A percentile compares a stretch with the other conserved stretches of the same genome.
Evolutionary conservation across 2,113 vertebrate species (phyloP).

Genomic region (Mobula birostris): DNA sequence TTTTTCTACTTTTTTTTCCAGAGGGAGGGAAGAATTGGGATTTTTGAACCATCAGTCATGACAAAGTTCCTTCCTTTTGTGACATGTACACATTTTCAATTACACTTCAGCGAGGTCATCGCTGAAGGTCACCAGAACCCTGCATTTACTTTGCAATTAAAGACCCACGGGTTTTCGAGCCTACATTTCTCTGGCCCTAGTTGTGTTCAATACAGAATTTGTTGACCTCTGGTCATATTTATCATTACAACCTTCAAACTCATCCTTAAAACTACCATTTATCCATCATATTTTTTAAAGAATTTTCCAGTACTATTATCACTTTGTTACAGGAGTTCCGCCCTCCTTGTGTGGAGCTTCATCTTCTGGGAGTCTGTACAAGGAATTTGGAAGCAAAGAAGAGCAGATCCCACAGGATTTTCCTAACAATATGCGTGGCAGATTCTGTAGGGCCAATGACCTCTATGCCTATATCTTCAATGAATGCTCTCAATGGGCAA

Average conservation of each 20-base stretch:
- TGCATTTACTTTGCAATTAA: not conserved
- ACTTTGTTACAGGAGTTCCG: not conserved
- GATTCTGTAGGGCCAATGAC: not conserved
- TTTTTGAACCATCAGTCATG: not conserved
- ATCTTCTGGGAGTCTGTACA: not conserved
- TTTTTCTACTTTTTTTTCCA: not conserved
- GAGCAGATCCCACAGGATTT: not conserved
- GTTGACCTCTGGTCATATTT: not conserved
- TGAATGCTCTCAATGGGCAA: not conserved
- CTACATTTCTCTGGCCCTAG: not conserved
- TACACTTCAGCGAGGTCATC: not conserved
- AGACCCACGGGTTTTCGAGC: not conserved
- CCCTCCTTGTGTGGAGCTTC: not conserved
- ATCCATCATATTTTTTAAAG: not conserved
- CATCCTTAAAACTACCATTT: slow-evolving; percentile 5
- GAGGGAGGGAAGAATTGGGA: not conserved
- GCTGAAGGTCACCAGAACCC: not conserved
- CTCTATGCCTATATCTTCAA: not conserved
- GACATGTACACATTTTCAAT: not conserved
- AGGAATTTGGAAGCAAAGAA: not conserved
- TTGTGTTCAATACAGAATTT: not conserved
- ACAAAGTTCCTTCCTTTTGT: not conserved
- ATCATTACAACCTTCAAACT: not conserved
- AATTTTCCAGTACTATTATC: not conserved
- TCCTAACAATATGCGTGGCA: not conserved